A percentile compares a stretch with the other conserved stretches of the same genome.
Conservation (phyloP, 2,797 vertebrate genomes). For the Hipposideros larvatus region DNA sequence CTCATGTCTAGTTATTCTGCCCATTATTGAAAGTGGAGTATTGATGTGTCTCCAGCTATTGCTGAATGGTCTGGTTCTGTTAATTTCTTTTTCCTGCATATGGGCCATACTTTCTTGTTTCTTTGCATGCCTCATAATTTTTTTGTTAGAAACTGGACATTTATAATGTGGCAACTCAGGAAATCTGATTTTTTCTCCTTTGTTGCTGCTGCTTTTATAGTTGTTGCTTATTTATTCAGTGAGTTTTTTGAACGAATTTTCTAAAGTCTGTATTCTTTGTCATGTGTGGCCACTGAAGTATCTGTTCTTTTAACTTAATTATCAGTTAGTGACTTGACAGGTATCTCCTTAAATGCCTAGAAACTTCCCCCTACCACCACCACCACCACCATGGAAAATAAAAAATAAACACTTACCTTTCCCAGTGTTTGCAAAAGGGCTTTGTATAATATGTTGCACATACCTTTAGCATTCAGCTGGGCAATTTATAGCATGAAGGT, state of each 20-base stretch:
- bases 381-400: neutral
- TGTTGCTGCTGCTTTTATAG: neutral
- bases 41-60: neutral
- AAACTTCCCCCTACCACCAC: neutral
- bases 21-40: neutral
- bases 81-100: neutral
- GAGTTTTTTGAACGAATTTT: neutral
- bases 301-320: neutral
- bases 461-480: neutral
- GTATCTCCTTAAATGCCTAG: neutral
- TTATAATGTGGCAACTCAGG: neutral
- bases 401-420: neutral
- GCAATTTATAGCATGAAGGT: neutral
- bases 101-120: neutral
- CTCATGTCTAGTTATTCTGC: neutral
- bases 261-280: neutral
- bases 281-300: neutral
- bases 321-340: neutral
- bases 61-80: neutral
- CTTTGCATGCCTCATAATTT: neutral
- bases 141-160: neutral
- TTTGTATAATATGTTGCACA: neutral
- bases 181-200: neutral
- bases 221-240: neutral
- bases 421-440: neutral